Percentiles rank a stretch among this genome's conserved stretches.
These are phyloP conservation scores for Apodemus speciosus DNA, from an alignment of 2,113 vertebrate genomes.

Conservation along the genomic window DNA sequence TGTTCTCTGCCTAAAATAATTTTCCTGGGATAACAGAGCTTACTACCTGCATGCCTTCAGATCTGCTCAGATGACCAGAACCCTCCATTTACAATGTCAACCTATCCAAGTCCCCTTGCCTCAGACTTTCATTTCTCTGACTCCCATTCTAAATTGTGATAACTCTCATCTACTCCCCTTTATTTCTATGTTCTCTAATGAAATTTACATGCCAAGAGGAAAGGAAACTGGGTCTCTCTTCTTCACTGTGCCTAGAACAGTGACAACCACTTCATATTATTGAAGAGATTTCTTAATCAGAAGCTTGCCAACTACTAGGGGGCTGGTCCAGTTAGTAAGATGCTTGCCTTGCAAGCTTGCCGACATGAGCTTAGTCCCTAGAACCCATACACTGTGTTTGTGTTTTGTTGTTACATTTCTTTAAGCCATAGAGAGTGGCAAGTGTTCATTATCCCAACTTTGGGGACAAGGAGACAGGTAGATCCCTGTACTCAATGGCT, in stretches of 20 bases:
- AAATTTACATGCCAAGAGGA: constrained; percentile 5
- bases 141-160: neutral
- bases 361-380: neutral
- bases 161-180: neutral
- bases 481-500: neutral
- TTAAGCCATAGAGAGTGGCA: neutral
- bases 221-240: neutral
- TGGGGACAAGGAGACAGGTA: neutral
- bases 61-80: neutral
- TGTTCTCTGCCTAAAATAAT: neutral
- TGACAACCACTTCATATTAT: neutral
- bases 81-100: neutral
- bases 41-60: neutral
- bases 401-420: neutral
- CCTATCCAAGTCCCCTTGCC: neutral
- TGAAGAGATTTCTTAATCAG: neutral
- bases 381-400: neutral
- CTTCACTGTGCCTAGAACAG: neutral
- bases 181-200: neutral
- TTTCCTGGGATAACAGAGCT: neutral
- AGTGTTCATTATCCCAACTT: neutral
- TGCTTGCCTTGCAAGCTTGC: neutral
- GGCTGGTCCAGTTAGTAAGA: too few species aligned
- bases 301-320: neutral
- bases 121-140: neutral